phyloP scores from a whole-genome alignment of 2,113 vertebrate species.

The Chitala chitala region DNA sequence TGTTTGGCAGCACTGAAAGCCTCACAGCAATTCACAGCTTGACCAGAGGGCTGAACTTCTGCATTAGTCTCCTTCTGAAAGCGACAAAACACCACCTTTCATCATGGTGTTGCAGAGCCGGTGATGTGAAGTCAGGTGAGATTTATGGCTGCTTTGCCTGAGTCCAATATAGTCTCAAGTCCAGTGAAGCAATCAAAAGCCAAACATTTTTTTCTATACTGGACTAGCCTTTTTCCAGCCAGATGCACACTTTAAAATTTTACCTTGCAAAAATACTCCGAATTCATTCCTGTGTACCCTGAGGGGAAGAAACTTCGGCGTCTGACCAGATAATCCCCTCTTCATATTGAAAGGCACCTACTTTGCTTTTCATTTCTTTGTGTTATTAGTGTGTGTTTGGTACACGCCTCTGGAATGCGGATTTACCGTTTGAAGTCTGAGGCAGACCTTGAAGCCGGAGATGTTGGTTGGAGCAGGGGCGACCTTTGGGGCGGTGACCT shows the following conservation, averaged over 20 bases:
- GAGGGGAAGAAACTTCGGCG: constrained; percentile 64
- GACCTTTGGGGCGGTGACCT: too few relatives aligned
- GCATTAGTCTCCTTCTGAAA: constrained; percentile 40
- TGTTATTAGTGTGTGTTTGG: constrained; percentile 79
- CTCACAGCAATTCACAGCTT: constrained; percentile 58
- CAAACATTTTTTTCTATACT: constrained; percentile 44
- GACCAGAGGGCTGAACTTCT: constrained; percentile 58
- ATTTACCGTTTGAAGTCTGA: constrained; percentile 69
- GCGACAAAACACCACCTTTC: constrained; percentile 23
- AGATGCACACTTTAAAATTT: constrained; percentile 33
- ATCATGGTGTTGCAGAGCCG: constrained; percentile 32
- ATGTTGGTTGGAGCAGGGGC: constrained; percentile 59
- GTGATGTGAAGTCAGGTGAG: constrained; percentile 38
- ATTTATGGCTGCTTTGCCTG: neutral
- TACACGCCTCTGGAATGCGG: constrained; percentile 73
- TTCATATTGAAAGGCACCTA: constrained; percentile 74
- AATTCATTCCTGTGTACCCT: constrained; percentile 57
- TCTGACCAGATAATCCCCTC: constrained; percentile 65
- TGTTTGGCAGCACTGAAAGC: too few relatives aligned
- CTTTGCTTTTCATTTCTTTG: constrained; percentile 76
- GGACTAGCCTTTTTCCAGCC: constrained; percentile 30
- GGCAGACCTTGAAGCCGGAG: constrained; percentile 65
- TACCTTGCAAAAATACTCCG: constrained; percentile 47
- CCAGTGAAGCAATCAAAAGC: constrained; percentile 52
- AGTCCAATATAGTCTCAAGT: neutral